phyloP scores from a whole-genome alignment of 2,888 invertebrate species.

The Caradrina kadenii region DNA sequence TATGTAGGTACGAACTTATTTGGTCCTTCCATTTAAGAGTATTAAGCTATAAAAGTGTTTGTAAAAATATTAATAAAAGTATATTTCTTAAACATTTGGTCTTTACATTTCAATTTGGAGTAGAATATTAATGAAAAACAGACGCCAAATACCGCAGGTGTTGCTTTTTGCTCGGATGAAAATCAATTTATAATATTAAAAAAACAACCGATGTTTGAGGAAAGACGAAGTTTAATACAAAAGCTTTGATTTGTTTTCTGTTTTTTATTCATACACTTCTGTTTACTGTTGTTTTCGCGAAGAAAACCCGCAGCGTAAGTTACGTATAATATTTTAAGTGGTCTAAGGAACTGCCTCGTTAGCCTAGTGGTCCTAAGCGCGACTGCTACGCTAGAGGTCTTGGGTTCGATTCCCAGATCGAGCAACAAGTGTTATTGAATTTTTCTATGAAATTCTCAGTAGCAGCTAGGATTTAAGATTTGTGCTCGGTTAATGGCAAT shows the following conservation, averaged over 20 bases:
- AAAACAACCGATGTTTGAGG: slow-evolving; percentile 43
- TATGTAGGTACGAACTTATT: neutral
- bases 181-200: slow-evolving; percentile 61
- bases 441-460: too few species aligned
- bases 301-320: neutral
- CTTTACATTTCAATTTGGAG: slow-evolving; percentile 48
- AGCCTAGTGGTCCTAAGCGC: too few species aligned
- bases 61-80: slow-evolving; percentile 34
- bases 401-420: too few species aligned
- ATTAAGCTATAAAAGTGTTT: slow-evolving; percentile 13
- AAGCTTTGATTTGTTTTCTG: slow-evolving; percentile 31
- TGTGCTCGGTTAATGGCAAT: too few species aligned
- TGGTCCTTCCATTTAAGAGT: neutral
- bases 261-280: neutral
- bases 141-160: slow-evolving; percentile 55
- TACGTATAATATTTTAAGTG: too few species aligned
- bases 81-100: slow-evolving; percentile 42
- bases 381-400: too few species aligned
- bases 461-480: too few species aligned
- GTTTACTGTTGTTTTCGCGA: neutral
- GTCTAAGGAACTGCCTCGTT: too few species aligned
- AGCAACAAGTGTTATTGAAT: too few species aligned
- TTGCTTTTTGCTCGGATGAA: slow-evolving; percentile 48
- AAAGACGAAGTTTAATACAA: slow-evolving; percentile 33
- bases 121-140: slow-evolving; percentile 60